Base-by-base conservation (phyloP, 2,888 invertebrate species). In the Tachina fera region DNA sequence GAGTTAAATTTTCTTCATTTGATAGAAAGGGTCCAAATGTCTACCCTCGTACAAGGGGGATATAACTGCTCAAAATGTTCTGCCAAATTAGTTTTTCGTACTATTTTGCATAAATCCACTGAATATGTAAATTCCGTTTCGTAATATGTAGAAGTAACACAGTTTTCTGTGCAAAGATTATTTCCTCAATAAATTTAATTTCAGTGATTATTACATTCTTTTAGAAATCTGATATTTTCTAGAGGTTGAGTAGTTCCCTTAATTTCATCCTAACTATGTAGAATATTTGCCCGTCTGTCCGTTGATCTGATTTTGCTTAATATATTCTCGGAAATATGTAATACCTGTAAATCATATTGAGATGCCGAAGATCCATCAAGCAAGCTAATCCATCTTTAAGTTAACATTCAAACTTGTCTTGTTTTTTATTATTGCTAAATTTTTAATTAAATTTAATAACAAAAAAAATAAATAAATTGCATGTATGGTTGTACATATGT, bases 281-380 rank as follows among this genome's bases (percentile, higher is more conserved):
- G 63, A 71, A 71, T 49, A 53, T 22, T 47, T 22, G 39, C 63
- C 41, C 16, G 49, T 45, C 31, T 16, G 43, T 22, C 8, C 11
- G 53, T 16, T 2, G 53, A 31, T 31, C 14, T 49, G 16, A 56
- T 41, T 63, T 70, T 71, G 13, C 56, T 60, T 45, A 47, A 81
- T 53, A 63, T 16, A 60, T 71, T 43, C 71, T 41, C 49, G 19
- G 31, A 65, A 43, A 49, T 14, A 31, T 31, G 4, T 3, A 19
- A 45, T 71, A 63, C 63, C 67, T 51, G 22, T n/a, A 81, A 68
- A 75, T 19, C 43, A 65, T 51, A 51, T 65, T 58, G 65, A 53
- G 56, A 65, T 49, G 63, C 53, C 61, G 22, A 43, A 14, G 41
- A 82, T 47, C 22, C 70, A 76, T 63, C 70, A 56, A 63, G 63